Conservation (phyloP, 1,140 invertebrate species). For the Drosophila serrata region DNA sequence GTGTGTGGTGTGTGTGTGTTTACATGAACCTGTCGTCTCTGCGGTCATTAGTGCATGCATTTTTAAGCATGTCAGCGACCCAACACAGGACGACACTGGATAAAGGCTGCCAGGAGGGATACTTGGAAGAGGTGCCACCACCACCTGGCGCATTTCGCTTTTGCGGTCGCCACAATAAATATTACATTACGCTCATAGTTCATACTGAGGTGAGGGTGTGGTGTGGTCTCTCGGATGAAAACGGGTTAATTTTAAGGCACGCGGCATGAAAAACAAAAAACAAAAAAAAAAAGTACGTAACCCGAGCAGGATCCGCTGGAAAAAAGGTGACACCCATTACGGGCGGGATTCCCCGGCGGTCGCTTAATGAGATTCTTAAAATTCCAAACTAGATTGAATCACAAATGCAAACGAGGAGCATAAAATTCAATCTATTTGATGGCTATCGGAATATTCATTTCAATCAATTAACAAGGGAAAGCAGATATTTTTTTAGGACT, state of each 20-base stretch:
- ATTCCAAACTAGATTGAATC: conserved; percentile 15
- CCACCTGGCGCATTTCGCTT: conserved; percentile 4
- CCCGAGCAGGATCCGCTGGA: not conserved
- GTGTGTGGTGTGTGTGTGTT: conserved; percentile 26
- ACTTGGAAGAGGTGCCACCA: not conserved
- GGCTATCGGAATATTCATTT: conserved; percentile 54
- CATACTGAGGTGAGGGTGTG: not conserved
- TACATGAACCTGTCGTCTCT: conserved; percentile 41
- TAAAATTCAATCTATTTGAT: conserved; percentile 19
- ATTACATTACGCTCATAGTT: conserved; percentile 18
- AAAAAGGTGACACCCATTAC: not conserved
- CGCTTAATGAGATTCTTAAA: conserved; percentile 17
- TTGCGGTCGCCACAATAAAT: conserved; percentile 15
- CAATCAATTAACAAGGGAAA: conserved; percentile 59
- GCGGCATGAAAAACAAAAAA: not conserved
- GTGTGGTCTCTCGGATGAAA: not conserved
- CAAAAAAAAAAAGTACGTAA: not conserved
- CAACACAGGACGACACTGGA: conserved; percentile 13
- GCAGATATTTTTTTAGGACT: not conserved
- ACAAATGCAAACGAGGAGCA: conserved; percentile 12
- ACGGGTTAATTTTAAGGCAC: not conserved
- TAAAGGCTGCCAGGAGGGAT: not conserved
- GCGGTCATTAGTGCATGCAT: conserved; percentile 51
- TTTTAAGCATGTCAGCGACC: conserved; percentile 43
- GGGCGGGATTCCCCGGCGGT: conserved; percentile 19